Evolutionary conservation across 2,888 invertebrate genomes (phyloP), one percentile per base, ranked within the genome.

Genomic region (Sarcophaga rosellei): DNA sequence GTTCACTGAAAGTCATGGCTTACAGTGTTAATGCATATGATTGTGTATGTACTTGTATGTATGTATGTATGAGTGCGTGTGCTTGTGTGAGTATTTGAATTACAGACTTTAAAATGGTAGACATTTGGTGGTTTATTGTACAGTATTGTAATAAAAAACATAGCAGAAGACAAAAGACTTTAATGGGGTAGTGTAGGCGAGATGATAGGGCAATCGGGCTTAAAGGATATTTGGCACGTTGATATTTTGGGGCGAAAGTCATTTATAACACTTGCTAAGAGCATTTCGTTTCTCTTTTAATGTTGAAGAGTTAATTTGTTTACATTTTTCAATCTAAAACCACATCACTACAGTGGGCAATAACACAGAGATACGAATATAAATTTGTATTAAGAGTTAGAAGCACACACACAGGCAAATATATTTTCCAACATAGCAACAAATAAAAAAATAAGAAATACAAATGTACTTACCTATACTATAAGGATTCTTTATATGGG

Each of bases 291-390:
- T 70, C 20, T 21, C 44, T 21, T 15, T 23, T 68, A 23, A 63
- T 65, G 77, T 21, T 81, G 62, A 74, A 63, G 63, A 85, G 85
- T 74, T 81, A 85, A 85, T 85, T 85, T 81, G 63, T 77, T 12
- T 20, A 78, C 63, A 81, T 81, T 73, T 81, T 81, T 85, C 65
- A 70, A 44, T 65, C 57, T 47, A 11, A n/a, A 21, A 4, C 15
- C 25, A 15, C 5, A 66, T 17, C 25, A 65, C 35, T 35, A 35
- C 35, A 35, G 35, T 35, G 35, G 35, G 35, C 6, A 1, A 6
- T 35, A 35, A 1, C 72, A 25, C 15, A 53, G 4, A 35, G 35
- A 35, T 35, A 35, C 35, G 35, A 35, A 35, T 35, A 35, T 6
- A 35, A 35, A 35, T 35, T 35, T 35, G 6, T 35, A 35, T 35